Conservation (phyloP, 2,797 vertebrate species). For the Gymnothorax javanicus region DNA sequence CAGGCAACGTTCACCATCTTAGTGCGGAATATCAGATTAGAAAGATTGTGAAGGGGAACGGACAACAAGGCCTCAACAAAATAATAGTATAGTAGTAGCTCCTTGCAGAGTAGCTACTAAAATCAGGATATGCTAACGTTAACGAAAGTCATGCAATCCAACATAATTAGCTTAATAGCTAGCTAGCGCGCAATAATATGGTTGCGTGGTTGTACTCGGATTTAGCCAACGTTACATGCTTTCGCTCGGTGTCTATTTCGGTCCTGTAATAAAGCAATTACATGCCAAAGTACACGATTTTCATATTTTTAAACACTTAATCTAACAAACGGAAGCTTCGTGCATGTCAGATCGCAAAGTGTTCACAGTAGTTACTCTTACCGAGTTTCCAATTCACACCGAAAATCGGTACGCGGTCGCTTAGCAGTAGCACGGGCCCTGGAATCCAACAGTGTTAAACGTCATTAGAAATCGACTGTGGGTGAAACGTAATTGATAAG, state of each 20-base stretch:
- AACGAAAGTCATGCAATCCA: too few relatives aligned
- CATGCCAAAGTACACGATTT: background rate
- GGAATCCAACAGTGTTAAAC: slow-evolving; percentile 15
- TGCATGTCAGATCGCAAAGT: background rate
- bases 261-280: background rate
- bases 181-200: background rate
- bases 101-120: too few relatives aligned
- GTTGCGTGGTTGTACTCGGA: background rate
- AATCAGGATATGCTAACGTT: background rate
- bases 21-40: background rate
- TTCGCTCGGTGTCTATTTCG: background rate
- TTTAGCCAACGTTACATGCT: background rate
- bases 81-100: background rate
- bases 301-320: background rate
- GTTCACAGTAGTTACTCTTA: background rate
- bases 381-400: background rate
- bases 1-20: background rate
- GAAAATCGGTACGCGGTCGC: slow-evolving; percentile 4
- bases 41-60: background rate
- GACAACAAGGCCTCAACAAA: background rate
- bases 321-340: background rate
- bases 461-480: slow-evolving; percentile 10
- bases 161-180: background rate
- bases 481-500: background rate
- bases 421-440: background rate